These are phyloP conservation scores for Pristis pectinata DNA, from an alignment of 2,797 vertebrate genomes.

Conservation along the genomic window DNA sequence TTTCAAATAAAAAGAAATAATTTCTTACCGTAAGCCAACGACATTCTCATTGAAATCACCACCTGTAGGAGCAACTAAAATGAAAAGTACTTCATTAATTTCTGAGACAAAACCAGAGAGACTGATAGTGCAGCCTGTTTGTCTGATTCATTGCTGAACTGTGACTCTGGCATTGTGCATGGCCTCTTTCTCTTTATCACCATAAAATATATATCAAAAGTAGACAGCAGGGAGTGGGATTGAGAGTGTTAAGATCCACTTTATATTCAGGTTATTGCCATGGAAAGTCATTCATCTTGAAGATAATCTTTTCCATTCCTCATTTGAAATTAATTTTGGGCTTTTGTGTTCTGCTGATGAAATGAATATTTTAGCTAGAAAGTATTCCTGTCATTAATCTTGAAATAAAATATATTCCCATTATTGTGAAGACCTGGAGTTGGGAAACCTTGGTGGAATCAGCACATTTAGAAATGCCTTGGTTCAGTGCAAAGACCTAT, in stretches of 20 bases:
- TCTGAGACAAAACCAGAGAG: not conserved
- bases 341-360: slow-evolving; percentile 15
- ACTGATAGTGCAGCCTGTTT: not conserved
- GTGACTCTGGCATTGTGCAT: not conserved
- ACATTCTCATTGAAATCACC: not conserved
- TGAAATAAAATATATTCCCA: not conserved
- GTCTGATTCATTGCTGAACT: not conserved
- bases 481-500: not conserved
- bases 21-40: not conserved
- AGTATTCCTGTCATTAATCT: slow-evolving; percentile 2
- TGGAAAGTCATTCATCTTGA: slow-evolving; percentile 4
- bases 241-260: slow-evolving; percentile 10
- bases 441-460: not conserved
- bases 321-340: slow-evolving; percentile 21
- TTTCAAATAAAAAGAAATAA: not conserved
- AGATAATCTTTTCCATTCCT: slow-evolving; percentile 25
- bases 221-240: not conserved
- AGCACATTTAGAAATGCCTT: not conserved
- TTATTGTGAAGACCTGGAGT: not conserved
- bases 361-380: slow-evolving; percentile 6
- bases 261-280: not conserved
- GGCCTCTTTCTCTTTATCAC: not conserved
- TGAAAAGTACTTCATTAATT: not conserved
- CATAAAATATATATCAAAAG: not conserved
- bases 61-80: not conserved